These are phyloP conservation scores for Oceanites oceanicus DNA, from an alignment of 2,113 vertebrate genomes.

Conservation along the genomic window DNA sequence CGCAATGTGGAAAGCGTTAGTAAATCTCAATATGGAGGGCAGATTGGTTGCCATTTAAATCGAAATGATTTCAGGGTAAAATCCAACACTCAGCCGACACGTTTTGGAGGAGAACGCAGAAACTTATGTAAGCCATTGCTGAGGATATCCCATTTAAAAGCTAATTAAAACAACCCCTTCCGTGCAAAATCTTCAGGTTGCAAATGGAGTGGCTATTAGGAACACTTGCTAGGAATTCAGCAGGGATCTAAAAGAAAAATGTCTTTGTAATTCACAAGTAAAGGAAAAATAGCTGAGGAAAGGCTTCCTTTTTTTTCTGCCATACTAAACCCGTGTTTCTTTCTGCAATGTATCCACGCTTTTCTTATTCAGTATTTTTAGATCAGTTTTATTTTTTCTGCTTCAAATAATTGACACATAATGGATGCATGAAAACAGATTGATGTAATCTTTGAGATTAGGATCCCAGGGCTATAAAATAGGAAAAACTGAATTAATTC, in stretches of 20 bases:
- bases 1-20: constrained; percentile 17
- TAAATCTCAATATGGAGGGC: not conserved
- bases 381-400: not conserved
- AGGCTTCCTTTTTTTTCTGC: not conserved
- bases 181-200: not conserved
- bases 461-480: not conserved
- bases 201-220: not conserved
- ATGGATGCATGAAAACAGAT: not conserved
- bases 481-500: not conserved
- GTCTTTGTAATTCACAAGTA: not conserved
- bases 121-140: not conserved
- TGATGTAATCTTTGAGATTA: not conserved
- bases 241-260: not conserved
- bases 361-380: not conserved
- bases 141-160: not conserved
- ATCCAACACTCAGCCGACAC: not conserved
- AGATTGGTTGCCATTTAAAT: not conserved
- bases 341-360: not conserved
- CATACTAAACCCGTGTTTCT: not conserved
- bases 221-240: not conserved
- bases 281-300: not conserved
- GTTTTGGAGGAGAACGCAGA: not conserved
- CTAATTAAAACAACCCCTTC: not conserved
- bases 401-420: not conserved
- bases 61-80: not conserved